Base-by-base conservation (phyloP, 2,888 invertebrate genomes). In the Apamea anceps region DNA sequence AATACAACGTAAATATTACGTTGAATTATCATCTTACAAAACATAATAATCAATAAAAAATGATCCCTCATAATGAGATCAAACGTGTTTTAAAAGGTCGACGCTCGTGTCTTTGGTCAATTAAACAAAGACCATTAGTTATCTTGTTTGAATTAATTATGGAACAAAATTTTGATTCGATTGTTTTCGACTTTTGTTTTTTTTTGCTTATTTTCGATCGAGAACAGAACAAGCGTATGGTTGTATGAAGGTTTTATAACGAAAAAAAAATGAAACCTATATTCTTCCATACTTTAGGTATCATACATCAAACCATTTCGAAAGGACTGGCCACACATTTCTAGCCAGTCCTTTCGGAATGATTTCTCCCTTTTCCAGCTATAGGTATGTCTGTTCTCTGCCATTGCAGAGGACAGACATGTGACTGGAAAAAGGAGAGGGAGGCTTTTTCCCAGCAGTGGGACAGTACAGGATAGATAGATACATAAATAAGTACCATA, bases 121-220 rank as follows among this genome's bases (percentile, higher is more conserved):
- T 85, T 85, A 89, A 77, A 81, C 63, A 57, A 62, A 66, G 67
- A 68, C 45, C 74, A 89, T 88, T 79, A 79, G 87, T 86, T 80
- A 87, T 70, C 28, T 68, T 75, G 65, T 74, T 86, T 65, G 13
- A 84, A 86, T 79, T 74, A 65, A 77, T 82, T 60, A 82, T 48
- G 21, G 32, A 45, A 28, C n/a, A 37, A 51, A n/a, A 2, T 73
- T 81, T 60, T 72, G 32, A 63, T 60, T 32, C 63, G 42, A 60
- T 70, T 81, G 65, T 71, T 79, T 54, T 79, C 5, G 5, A 15
- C 2, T 37, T 51, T 75, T 48, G 12, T 66, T 65, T 63, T 75
- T 68, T 77, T 37, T 51, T 13, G 7, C 12, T 42, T 21, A 2
- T 37, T 37, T 37, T 12, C 37, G 18, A 37, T 65, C 65, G 13